Evolutionary conservation across 2,888 invertebrate genomes (phyloP).

Genomic region (Noctuana brunneofusca): DNA sequence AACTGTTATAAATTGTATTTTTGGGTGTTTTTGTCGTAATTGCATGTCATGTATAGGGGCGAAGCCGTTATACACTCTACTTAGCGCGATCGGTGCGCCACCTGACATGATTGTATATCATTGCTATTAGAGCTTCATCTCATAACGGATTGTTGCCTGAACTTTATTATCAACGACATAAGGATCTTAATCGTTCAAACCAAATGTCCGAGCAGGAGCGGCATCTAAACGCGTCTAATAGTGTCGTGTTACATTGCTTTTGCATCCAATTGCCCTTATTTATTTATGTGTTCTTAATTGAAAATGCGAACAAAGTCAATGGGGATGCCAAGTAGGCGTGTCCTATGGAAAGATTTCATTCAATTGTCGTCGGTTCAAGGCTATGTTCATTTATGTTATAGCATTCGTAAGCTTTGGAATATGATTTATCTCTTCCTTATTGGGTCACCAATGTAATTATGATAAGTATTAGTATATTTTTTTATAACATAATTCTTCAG

Average conservation of each 20-base stretch:
- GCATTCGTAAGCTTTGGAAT: background rate
- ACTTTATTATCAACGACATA: background rate
- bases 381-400: background rate
- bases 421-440: background rate
- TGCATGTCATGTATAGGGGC: background rate
- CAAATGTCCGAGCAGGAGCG: background rate
- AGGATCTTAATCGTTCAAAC: conserved; percentile 1
- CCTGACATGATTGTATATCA: conserved; percentile 32
- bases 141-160: background rate
- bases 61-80: conserved; percentile 10
- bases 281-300: conserved; percentile 33
- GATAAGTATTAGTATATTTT: too few relatives aligned
- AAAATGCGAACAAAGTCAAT: conserved; percentile 24
- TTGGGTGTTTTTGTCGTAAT: background rate
- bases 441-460: too few relatives aligned
- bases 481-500: too few relatives aligned
- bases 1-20: background rate
- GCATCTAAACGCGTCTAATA: conserved; percentile 22
- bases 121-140: conserved; percentile 19
- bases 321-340: conserved; percentile 6
- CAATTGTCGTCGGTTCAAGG: conserved; percentile 7
- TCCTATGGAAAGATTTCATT: conserved; percentile 2
- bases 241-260: conserved; percentile 30
- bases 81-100: conserved; percentile 23
- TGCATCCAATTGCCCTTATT: conserved; percentile 34